phyloP scores from a whole-genome alignment of 2,797 vertebrate species.

The Chlorospingus flavigularis region DNA sequence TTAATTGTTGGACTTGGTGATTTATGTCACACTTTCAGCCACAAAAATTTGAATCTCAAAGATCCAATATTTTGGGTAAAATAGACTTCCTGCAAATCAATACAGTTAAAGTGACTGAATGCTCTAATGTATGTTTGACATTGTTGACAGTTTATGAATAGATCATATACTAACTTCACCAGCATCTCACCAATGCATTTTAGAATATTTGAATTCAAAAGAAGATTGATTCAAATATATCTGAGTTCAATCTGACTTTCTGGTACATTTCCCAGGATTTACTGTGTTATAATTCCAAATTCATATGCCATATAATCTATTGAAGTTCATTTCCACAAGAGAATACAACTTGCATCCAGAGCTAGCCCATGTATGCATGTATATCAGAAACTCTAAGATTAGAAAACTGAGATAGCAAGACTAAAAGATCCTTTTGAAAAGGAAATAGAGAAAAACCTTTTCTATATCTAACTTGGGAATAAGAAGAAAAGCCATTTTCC shows the following conservation, averaged over 20 bases:
- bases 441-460: neutral
- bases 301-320: neutral
- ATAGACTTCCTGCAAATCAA: slow-evolving; percentile 46
- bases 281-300: slow-evolving; percentile 15
- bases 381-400: neutral
- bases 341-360: neutral
- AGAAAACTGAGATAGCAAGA: neutral
- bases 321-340: slow-evolving; percentile 11
- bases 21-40: slow-evolving; percentile 36
- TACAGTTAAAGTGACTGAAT: slow-evolving; percentile 33
- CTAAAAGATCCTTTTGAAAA: neutral
- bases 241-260: slow-evolving; percentile 10
- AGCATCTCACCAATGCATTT: neutral
- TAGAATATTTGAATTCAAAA: slow-evolving; percentile 16
- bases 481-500: neutral
- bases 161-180: neutral
- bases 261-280: slow-evolving; percentile 20
- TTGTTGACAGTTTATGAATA: slow-evolving; percentile 49
- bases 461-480: neutral
- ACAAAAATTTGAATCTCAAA: slow-evolving; percentile 51
- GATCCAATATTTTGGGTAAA: slow-evolving; percentile 36
- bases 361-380: neutral
- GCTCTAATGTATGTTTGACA: slow-evolving; percentile 25
- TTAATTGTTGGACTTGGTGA: slow-evolving; percentile 55
- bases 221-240: slow-evolving; percentile 24